Base-by-base conservation (phyloP, 2,888 invertebrate species). In the Diabrotica balteata region DNA sequence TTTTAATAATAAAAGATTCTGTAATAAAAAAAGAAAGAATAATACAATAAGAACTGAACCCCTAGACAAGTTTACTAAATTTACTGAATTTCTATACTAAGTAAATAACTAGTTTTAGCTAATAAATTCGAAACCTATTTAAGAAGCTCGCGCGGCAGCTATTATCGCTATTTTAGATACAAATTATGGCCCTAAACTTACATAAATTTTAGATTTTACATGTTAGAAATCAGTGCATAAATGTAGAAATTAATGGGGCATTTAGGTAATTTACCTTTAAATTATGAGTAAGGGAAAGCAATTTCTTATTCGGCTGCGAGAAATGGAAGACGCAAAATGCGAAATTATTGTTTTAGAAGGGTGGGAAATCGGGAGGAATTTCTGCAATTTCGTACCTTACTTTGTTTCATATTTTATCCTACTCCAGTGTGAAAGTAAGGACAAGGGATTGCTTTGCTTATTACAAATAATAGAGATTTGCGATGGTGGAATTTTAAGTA, bases 221-320 rank as follows among this genome's bases (percentile, higher is more conserved):
- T 67, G 77, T 75, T 74, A 71, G 71, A 67, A 74, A 74, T 71
- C 74, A 73, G 64, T 69, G 71, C 76, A 78, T 80, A 80, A 81
- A 77, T 77, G 80, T 78, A 72, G 76, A 78, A 81, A 82, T 81
- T 80, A 81, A 81, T 81, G 81, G 80, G 80, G 79, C 73, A 81
- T 81, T 80, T 79, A 78, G 79, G 81, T 74, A 81, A 82, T 82
- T 81, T 79, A 77, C 76, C 79, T 80, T 80, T 81, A 81, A 81
- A 78, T 82, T 82, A 81, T 81, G 78, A 74, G 73, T 66, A 60
- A 73, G 74, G 73, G 73, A 69, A 64, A 66, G 69, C 66, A 75
- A 73, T 76, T 78, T 78, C 77, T 78, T 79, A 77, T 72, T 63
- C 70, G 58, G 46, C 55, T 65, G 52, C 44, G 46, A 42, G 44